A percentile compares a stretch with the other conserved stretches of the same genome.
Conservation (phyloP, 2,797 vertebrate genomes). For the Parauchenoglanis ngamensis region DNA sequence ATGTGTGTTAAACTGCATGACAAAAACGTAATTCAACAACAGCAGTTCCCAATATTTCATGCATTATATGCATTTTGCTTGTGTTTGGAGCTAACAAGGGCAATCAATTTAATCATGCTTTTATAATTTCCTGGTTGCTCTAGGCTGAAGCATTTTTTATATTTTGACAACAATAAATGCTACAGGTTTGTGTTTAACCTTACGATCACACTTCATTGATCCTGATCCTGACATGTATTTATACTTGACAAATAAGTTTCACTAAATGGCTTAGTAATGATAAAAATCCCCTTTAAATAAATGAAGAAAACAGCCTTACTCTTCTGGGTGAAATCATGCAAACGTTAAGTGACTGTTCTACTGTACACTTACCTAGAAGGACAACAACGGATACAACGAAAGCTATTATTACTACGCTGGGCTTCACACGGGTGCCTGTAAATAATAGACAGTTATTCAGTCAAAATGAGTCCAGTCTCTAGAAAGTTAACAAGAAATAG, state of each 20-base stretch:
- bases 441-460: background rate
- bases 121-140: background rate
- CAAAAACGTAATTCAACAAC: background rate
- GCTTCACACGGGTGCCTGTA: background rate
- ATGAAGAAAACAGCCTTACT: background rate
- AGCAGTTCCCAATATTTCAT: too few species aligned
- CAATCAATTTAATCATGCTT: background rate
- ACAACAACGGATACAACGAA: background rate
- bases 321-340: background rate
- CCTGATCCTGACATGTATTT: background rate
- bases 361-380: slow-evolving; percentile 23
- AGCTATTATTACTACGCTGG: background rate
- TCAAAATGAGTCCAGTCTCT: background rate
- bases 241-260: background rate
- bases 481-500: background rate
- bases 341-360: background rate
- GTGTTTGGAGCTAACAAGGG: background rate
- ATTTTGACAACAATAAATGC: background rate
- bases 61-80: too few species aligned
- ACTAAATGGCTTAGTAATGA: background rate
- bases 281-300: background rate
- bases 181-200: background rate
- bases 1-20: background rate
- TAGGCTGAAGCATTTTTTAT: background rate
- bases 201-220: background rate